A percentile compares a stretch with the other conserved stretches of the same genome.
Conservation (phyloP, 2,888 invertebrate genomes). For the Boloria selene region DNA sequence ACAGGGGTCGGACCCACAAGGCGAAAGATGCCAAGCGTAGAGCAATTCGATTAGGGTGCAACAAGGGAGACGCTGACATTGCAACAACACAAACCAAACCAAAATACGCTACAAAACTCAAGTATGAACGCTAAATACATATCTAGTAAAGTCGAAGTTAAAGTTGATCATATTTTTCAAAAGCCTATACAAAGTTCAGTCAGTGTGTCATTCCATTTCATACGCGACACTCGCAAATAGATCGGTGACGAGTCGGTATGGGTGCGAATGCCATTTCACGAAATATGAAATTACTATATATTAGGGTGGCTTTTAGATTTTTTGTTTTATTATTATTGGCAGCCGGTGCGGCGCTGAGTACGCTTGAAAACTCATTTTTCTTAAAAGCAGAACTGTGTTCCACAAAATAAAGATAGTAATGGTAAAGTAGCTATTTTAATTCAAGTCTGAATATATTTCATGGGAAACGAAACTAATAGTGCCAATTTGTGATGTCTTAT, state of each 20-base stretch:
- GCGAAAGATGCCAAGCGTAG: conserved; percentile 75
- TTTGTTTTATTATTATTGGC: conserved; percentile 40
- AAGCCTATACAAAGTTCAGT: conserved; percentile 44
- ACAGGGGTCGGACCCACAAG: conserved; percentile 72
- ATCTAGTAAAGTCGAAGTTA: conserved; percentile 37
- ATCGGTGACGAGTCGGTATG: conserved; percentile 73
- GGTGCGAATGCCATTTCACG: conserved; percentile 68
- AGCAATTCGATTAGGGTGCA: conserved; percentile 81
- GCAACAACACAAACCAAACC: conserved; percentile 57
- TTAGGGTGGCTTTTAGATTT: conserved; percentile 68
- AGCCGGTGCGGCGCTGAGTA: conserved; percentile 27
- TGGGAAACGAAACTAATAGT: conserved; percentile 58
- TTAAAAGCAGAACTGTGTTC: conserved; percentile 22
- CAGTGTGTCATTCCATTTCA: conserved; percentile 77
- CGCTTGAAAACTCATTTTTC: conserved; percentile 23
- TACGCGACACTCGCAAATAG: conserved; percentile 77
- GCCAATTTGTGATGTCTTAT: conserved; percentile 61
- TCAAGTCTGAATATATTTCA: conserved; percentile 54
- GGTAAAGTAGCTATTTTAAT: conserved; percentile 50
- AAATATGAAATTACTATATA: conserved; percentile 75
- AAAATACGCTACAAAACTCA: conserved; percentile 40
- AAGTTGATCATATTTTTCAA: conserved; percentile 17
- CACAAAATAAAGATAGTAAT: not conserved
- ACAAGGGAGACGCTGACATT: conserved; percentile 73
- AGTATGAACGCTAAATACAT: conserved; percentile 32